These are phyloP conservation scores for Pseudomyrmex pallidus DNA, from an alignment of 1,140 invertebrate species.

Conservation along the genomic window DNA sequence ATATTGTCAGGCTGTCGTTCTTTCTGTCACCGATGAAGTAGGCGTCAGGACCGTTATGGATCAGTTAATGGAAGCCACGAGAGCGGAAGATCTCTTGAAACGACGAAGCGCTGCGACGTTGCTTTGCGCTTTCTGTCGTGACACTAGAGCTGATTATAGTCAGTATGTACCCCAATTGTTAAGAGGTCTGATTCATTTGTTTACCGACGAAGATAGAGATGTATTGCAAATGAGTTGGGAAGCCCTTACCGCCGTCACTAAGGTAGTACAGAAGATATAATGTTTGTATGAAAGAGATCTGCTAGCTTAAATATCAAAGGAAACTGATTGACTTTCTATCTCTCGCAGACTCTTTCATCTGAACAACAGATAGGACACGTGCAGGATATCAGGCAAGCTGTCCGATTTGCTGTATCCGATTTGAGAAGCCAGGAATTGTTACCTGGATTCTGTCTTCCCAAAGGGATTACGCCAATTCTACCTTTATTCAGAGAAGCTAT, in stretches of 20 bases:
- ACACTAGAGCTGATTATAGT: slow-evolving; percentile 94
- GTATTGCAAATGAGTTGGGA: slow-evolving; percentile 95
- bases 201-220: slow-evolving; percentile 92
- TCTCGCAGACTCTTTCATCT: slow-evolving; percentile 89
- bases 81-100: slow-evolving; percentile 88
- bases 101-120: slow-evolving; percentile 94
- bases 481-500: slow-evolving; percentile 98
- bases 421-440: slow-evolving; percentile 92
- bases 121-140: slow-evolving; percentile 94
- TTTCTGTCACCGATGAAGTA: slow-evolving; percentile 95
- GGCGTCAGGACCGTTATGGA: slow-evolving; percentile 96
- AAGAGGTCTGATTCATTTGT: slow-evolving; percentile 93
- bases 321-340: slow-evolving; percentile 18
- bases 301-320: not conserved
- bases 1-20: slow-evolving; percentile 96
- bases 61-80: slow-evolving; percentile 93
- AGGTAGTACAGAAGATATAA: slow-evolving; percentile 83
- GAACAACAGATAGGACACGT: slow-evolving; percentile 94
- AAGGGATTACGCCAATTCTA: slow-evolving; percentile 96
- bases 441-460: slow-evolving; percentile 98
- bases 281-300: too few relatives aligned
- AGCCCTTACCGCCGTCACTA: slow-evolving; percentile 95
- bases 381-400: slow-evolving; percentile 95
- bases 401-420: slow-evolving; percentile 95
- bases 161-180: slow-evolving; percentile 95